These are phyloP conservation scores for Hyles euphorbiae DNA, from an alignment of 1,140 invertebrate genomes.

Conservation along the genomic window DNA sequence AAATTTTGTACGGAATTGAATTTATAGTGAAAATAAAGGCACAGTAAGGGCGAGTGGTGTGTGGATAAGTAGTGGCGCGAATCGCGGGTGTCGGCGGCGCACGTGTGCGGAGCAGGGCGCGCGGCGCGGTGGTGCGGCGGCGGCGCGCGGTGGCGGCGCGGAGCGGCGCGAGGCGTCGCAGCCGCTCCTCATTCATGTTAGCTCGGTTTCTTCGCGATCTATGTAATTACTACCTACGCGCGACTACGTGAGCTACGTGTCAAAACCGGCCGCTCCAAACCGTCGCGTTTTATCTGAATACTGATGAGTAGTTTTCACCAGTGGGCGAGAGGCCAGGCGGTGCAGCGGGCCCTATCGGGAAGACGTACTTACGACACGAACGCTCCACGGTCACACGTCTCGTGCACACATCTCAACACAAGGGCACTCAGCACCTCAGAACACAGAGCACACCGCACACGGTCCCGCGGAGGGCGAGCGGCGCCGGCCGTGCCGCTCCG, in stretches of 20 bases:
- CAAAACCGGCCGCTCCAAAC: slow-evolving; percentile 33
- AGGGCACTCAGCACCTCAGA: slow-evolving; percentile 58
- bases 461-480: slow-evolving; percentile 21
- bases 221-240: slow-evolving; percentile 36
- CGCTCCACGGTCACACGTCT: slow-evolving; percentile 63
- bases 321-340: slow-evolving; percentile 31
- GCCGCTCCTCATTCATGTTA: slow-evolving; percentile 53
- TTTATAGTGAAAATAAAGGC: slow-evolving; percentile 12
- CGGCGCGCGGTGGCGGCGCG: slow-evolving; percentile 4
- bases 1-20: too few relatives aligned
- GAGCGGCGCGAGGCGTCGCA: slow-evolving; percentile 30
- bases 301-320: slow-evolving; percentile 19
- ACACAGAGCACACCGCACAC: slow-evolving; percentile 51
- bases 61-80: too few relatives aligned
- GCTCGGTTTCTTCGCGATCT: slow-evolving; percentile 41
- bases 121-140: too few relatives aligned
- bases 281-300: slow-evolving; percentile 24
- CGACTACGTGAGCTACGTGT: slow-evolving; percentile 29
- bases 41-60: background rate
- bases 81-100: slow-evolving; percentile 13
- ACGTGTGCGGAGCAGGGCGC: slow-evolving; percentile 41
- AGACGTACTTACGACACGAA: slow-evolving; percentile 62
- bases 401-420: slow-evolving; percentile 66
- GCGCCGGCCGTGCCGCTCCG: slow-evolving; percentile 43
- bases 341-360: background rate